These are phyloP conservation scores for Mastomys coucha DNA, from an alignment of 2,113 vertebrate species.

Conservation along the genomic window DNA sequence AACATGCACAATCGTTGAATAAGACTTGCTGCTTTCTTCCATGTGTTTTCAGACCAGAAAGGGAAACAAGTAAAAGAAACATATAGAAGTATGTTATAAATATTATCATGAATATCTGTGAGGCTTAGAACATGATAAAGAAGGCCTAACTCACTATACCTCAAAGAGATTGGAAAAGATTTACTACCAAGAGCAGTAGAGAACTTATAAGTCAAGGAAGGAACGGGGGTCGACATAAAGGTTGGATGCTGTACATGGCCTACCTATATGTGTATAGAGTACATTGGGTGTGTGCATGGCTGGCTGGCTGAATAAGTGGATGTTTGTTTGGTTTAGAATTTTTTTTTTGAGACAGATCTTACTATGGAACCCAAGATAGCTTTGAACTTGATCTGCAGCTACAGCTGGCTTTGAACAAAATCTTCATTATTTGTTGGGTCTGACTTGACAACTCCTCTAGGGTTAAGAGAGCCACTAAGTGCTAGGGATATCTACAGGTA, in stretches of 20 bases:
- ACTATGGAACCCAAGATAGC: neutral
- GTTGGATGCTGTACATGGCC: neutral
- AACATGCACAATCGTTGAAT: neutral
- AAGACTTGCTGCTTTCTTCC: neutral
- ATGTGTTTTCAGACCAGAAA: neutral
- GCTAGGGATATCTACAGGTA: neutral
- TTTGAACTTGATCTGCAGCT: neutral
- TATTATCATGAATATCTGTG: neutral
- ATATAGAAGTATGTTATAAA: neutral
- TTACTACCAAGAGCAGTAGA: neutral
- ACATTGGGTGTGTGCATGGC: neutral
- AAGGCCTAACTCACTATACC: neutral
- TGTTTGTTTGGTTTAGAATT: neutral
- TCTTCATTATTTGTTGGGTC: neutral
- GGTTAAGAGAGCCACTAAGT: neutral
- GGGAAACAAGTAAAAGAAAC: neutral
- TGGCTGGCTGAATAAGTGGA: neutral
- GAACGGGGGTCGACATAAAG: neutral
- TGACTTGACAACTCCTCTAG: neutral
- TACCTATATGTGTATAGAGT: neutral
- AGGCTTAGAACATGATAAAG: neutral
- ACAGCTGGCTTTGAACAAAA: neutral
- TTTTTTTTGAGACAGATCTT: neutral
- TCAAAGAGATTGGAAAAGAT: conserved; percentile 13
- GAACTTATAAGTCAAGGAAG: neutral